A percentile compares a stretch with the other conserved stretches of the same genome.
These are phyloP conservation scores for Pithys albifrons DNA, from an alignment of 2,113 vertebrate genomes.

Conservation along the genomic window DNA sequence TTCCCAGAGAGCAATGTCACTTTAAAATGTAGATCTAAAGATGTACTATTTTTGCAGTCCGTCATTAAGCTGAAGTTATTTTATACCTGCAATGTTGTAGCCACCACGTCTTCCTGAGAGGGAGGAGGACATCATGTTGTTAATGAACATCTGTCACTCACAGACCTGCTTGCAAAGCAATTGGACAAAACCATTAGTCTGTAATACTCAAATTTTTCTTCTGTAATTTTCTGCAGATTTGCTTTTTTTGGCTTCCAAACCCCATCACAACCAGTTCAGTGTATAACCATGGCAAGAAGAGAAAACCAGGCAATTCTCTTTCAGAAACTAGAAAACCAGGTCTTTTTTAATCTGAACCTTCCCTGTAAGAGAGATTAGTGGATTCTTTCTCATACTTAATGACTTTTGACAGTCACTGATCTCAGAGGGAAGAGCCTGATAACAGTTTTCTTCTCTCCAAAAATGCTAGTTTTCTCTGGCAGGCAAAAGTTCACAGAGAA, in stretches of 20 bases:
- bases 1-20: conserved; percentile 50
- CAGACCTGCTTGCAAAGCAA: conserved; percentile 65
- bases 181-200: conserved; percentile 63
- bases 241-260: conserved; percentile 70
- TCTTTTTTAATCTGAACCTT: conserved; percentile 56
- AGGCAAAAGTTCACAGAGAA: neutral
- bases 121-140: conserved; percentile 57
- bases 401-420: conserved; percentile 71
- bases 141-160: conserved; percentile 78
- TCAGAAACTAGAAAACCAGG: neutral
- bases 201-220: conserved; percentile 80
- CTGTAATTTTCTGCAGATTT: conserved; percentile 76
- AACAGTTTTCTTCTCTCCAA: conserved; percentile 26
- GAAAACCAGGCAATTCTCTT: conserved; percentile 35
- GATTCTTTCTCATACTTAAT: conserved; percentile 71
- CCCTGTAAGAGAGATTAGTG: conserved; percentile 55
- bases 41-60: neutral
- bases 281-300: neutral
- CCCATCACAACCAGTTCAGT: conserved; percentile 20
- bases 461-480: neutral
- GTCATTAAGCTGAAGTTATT: conserved; percentile 62
- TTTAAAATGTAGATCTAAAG: conserved; percentile 59
- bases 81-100: conserved; percentile 30
- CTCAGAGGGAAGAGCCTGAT: conserved; percentile 49
- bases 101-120: conserved; percentile 56